Conservation (phyloP, 2,888 invertebrate genomes). For the Lydus trimaculatus region DNA sequence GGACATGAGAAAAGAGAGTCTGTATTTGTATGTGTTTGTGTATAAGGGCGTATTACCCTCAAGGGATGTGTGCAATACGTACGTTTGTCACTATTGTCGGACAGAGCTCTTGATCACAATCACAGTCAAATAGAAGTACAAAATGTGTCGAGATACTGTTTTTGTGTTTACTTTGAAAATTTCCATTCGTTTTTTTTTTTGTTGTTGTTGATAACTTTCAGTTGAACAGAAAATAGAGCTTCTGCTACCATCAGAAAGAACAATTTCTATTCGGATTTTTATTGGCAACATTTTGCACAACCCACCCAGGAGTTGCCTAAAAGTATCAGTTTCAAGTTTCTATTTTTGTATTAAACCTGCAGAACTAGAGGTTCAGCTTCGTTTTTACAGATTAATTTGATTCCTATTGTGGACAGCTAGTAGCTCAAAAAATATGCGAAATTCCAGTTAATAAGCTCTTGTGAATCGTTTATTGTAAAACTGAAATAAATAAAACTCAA, state of each 20-base stretch:
- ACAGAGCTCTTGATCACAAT: neutral
- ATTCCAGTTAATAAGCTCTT: neutral
- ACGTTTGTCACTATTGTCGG: neutral
- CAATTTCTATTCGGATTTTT: no score
- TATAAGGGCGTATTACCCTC: constrained; percentile 13
- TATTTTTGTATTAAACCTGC: no score
- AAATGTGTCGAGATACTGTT: neutral
- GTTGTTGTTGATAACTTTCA: no score
- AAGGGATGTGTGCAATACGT: constrained; percentile 17
- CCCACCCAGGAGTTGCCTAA: no score
- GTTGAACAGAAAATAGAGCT: no score
- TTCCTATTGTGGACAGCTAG: no score
- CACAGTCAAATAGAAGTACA: neutral
- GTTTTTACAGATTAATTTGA: no score
- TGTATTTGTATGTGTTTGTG: neutral
- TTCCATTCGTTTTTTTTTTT: neutral
- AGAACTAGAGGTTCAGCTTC: no score
- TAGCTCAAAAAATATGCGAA: neutral
- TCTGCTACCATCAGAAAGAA: no score
- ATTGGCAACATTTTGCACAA: no score
- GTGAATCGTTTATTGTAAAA: constrained; percentile 2
- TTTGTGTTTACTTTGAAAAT: neutral
- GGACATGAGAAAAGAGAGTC: neutral
- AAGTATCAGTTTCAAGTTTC: no score
- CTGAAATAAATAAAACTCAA: constrained; percentile 7